phyloP scores from a whole-genome alignment of 2,113 vertebrate genomes.

The Notarius quadriscutis region DNA sequence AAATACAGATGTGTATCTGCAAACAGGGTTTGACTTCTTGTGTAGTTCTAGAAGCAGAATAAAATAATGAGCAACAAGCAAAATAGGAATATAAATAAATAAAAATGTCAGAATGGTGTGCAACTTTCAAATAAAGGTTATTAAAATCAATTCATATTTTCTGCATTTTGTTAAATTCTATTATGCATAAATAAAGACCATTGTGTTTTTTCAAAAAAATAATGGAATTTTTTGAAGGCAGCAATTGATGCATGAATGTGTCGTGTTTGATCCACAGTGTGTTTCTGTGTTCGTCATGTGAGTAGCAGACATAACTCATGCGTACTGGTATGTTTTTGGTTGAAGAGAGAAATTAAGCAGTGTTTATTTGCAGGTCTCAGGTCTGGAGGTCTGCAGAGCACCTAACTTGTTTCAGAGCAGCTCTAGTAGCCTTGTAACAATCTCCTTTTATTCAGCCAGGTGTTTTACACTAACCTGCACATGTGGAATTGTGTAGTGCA shows the following conservation, averaged over 20 bases:
- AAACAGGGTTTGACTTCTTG: neutral
- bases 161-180: neutral
- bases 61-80: neutral
- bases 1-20: neutral
- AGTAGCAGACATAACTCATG: slow-evolving; percentile 31
- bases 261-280: slow-evolving; percentile 14
- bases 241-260: neutral
- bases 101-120: neutral
- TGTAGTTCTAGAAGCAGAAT: neutral
- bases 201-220: neutral
- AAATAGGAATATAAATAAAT: neutral
- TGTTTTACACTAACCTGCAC: slow-evolving; percentile 26
- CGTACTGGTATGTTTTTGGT: slow-evolving; percentile 36
- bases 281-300: slow-evolving; percentile 19
- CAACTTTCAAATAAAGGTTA: neutral
- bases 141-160: neutral
- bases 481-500: slow-evolving; percentile 48
- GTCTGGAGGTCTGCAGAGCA: slow-evolving; percentile 36
- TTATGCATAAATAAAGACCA: neutral
- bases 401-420: slow-evolving; percentile 34
- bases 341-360: slow-evolving; percentile 39
- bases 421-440: slow-evolving; percentile 38
- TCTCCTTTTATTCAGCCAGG: slow-evolving; percentile 43
- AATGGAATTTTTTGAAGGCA: neutral
- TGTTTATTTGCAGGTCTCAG: slow-evolving; percentile 50